phyloP scores from a whole-genome alignment of 2,888 invertebrate species.

The Julus scandinavius region DNA sequence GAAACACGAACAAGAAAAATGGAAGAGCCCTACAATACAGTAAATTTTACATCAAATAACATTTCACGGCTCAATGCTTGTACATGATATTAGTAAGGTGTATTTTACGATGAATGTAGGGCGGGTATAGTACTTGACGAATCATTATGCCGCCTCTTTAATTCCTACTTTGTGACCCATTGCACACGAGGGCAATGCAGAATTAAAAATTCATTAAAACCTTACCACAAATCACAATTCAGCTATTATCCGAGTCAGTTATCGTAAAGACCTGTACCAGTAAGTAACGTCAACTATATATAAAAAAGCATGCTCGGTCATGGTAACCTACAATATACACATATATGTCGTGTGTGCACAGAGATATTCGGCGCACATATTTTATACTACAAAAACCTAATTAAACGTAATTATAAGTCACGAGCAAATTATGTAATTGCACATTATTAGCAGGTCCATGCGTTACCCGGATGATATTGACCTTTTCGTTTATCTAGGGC shows the following conservation, averaged over 20 bases:
- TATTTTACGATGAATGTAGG: not conserved
- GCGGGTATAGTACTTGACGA: not conserved
- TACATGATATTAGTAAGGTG: too few relatives aligned
- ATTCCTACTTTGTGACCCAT: not conserved
- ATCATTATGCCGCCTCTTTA: not conserved
- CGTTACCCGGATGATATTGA: constrained; percentile 34
- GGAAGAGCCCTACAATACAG: too few relatives aligned
- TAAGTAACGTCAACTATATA: not conserved
- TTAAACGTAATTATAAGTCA: not conserved
- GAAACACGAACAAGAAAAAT: too few relatives aligned
- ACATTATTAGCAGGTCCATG: not conserved
- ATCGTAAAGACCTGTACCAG: not conserved
- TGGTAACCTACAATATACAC: not conserved
- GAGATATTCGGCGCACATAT: not conserved
- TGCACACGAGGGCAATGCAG: not conserved
- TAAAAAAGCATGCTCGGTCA: not conserved
- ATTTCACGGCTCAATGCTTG: too few relatives aligned
- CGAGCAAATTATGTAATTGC: not conserved
- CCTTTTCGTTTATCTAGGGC: not conserved
- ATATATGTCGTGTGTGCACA: not conserved
- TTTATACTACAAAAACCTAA: not conserved
- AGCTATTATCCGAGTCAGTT: not conserved
- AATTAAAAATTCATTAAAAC: not conserved
- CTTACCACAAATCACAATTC: constrained; percentile 27
- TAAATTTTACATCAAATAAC: too few relatives aligned